A percentile compares a stretch with the other conserved stretches of the same genome.
phyloP scores from a whole-genome alignment of 2,113 vertebrate genomes.

The Seriola rivoliana region DNA sequence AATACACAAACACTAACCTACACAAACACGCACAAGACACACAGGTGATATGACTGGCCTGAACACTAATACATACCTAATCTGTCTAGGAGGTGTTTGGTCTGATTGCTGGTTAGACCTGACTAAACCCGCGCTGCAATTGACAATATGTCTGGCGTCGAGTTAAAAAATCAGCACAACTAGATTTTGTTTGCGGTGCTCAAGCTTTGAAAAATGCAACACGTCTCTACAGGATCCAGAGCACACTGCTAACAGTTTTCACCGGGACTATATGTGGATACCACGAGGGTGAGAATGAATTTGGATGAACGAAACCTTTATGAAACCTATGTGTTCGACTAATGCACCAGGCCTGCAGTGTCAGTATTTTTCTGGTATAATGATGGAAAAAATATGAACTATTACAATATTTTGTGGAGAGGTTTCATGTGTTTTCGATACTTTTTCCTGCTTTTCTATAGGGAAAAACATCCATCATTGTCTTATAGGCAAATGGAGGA shows the following conservation, averaged over 20 bases:
- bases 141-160: background rate
- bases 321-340: background rate
- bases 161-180: background rate
- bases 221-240: background rate
- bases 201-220: background rate
- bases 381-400: too few relatives aligned
- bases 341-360: background rate
- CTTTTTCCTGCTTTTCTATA: background rate
- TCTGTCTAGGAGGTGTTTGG: background rate
- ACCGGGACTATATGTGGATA: background rate
- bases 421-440: background rate
- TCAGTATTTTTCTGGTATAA: too few relatives aligned
- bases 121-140: background rate
- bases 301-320: background rate
- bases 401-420: too few relatives aligned
- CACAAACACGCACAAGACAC: slow-evolving; percentile 21
- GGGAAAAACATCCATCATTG: background rate
- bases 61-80: slow-evolving; percentile 6
- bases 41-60: background rate
- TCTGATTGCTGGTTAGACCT: background rate
- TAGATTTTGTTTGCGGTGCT: background rate
- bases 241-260: background rate
- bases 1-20: slow-evolving; percentile 39
- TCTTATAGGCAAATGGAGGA: background rate
- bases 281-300: too few relatives aligned